These are phyloP conservation scores for Cinclus cinclus DNA, from an alignment of 2,113 vertebrate species.

Conservation along the genomic window DNA sequence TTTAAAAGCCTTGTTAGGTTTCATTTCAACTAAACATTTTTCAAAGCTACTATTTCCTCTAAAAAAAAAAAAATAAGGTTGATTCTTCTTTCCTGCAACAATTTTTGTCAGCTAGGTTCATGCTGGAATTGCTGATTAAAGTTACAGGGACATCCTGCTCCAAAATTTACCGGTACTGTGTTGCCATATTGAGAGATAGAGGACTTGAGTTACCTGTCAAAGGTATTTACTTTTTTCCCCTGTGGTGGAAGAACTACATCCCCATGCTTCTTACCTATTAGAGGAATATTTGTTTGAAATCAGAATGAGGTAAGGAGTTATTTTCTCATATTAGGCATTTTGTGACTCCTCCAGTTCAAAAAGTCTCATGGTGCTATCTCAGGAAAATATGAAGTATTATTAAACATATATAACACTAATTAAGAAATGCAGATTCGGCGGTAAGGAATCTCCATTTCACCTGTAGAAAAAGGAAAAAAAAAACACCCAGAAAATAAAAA, in stretches of 20 bases:
- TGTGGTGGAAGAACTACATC: not conserved
- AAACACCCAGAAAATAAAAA: not conserved
- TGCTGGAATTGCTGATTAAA: not conserved
- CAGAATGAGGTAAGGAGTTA: not conserved
- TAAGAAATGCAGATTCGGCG: not conserved
- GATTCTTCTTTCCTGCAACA: not conserved
- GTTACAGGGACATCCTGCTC: not conserved
- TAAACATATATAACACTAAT: not conserved
- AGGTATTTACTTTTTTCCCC: not conserved
- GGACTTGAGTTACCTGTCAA: not conserved
- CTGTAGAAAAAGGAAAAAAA: not conserved
- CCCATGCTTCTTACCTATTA: not conserved
- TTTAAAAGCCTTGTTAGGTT: not conserved
- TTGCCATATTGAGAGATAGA: not conserved
- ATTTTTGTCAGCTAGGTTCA: not conserved
- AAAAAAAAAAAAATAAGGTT: not conserved
- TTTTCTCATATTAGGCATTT: not conserved
- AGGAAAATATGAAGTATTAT: not conserved
- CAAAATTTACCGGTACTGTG: not conserved
- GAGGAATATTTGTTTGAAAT: not conserved
- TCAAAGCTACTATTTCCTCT: not conserved
- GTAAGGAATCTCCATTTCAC: not conserved
- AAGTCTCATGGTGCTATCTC: not conserved
- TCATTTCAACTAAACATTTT: not conserved
- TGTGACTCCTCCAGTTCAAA: not conserved